Base-by-base conservation (phyloP, 2,888 invertebrate species). In the Saturnia pavonia region DNA sequence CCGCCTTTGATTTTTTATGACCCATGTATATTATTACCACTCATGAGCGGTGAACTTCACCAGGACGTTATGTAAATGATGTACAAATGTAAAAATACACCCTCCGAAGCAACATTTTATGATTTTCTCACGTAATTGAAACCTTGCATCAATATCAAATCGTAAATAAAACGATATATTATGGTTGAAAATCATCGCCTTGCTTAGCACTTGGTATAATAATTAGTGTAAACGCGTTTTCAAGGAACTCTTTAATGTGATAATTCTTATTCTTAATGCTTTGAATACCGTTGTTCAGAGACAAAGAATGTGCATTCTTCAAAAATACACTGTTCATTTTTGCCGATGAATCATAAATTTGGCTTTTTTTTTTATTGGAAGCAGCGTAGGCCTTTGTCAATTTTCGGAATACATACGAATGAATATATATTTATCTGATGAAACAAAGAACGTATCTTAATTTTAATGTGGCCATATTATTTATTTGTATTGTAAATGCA, bases 61-160 rank as follows among this genome's bases (percentile, higher is more conserved):
- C 16, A 65, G 65, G 40, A 40, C 9, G 40, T 40, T 65, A 19
- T n/a, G 40, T n/a, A 40, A 40, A 19, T n/a, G 19, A 74, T 27
- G 77, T 78, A 81, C n/a, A n/a, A n/a, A n/a, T 76, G 67, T 71
- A 80, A 54, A 77, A 83, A 81, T 78, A 74, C 42, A 75, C 77
- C 79, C 79, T 82, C 77, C 72, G 25, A 63, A 34, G 74, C 72
- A 69, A 68, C 72, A 45, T 34, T 43, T 45, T 68, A 74, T 73
- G 70, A 71, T 72, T 77, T 79, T 84, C 83, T 73, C 85, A 85
- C 79, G 82, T 78, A 78, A 83, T 77, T 76, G 70, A 76, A 78
- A 75, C 77, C 77, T 74, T 68, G 78, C 77, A 72, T 81, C 78
- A 73, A 19, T 65, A 8, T 40, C 65, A 19, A 40, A 40, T 40